Conservation (phyloP, 2,888 invertebrate genomes). For the Carcina quercana region DNA sequence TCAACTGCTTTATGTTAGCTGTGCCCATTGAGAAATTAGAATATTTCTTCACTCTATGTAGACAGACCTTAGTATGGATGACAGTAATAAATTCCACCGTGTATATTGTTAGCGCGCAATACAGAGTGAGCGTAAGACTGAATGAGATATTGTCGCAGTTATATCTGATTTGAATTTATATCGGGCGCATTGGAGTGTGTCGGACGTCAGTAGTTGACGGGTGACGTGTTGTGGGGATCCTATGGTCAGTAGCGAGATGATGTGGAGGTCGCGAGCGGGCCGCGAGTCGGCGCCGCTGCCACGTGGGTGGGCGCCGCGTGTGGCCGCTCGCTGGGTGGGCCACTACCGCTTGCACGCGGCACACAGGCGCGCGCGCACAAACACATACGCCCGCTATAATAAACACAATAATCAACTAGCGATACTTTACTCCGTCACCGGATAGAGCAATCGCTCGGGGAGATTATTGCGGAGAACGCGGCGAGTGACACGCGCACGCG, state of each 20-base stretch:
- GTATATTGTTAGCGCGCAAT: neutral
- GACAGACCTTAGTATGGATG: neutral
- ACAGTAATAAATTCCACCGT: neutral
- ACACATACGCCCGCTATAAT: constrained; percentile 60
- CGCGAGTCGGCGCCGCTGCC: constrained; percentile 36
- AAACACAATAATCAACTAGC: constrained; percentile 73
- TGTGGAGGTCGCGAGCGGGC: constrained; percentile 34
- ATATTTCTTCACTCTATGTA: neutral
- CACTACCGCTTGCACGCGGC: constrained; percentile 54
- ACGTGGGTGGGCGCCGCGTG: constrained; percentile 71
- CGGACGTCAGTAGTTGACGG: constrained; percentile 38
- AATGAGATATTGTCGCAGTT: constrained; percentile 16
- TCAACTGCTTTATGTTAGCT: too few species aligned
- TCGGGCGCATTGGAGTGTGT: constrained; percentile 32
- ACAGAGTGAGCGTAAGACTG: constrained; percentile 9
- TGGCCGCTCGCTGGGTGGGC: constrained; percentile 72
- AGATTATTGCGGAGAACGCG: constrained; percentile 55
- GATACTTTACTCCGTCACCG: constrained; percentile 71
- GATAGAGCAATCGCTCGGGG: constrained; percentile 65
- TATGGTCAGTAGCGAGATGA: constrained; percentile 16
- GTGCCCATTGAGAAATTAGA: neutral
- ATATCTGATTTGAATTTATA: constrained; percentile 35
- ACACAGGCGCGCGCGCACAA: constrained; percentile 53
- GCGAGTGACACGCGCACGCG: constrained; percentile 51
- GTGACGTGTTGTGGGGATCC: constrained; percentile 30